phyloP scores from a whole-genome alignment of 1,140 invertebrate genomes.

The Rhynchophorus ferrugineus region DNA sequence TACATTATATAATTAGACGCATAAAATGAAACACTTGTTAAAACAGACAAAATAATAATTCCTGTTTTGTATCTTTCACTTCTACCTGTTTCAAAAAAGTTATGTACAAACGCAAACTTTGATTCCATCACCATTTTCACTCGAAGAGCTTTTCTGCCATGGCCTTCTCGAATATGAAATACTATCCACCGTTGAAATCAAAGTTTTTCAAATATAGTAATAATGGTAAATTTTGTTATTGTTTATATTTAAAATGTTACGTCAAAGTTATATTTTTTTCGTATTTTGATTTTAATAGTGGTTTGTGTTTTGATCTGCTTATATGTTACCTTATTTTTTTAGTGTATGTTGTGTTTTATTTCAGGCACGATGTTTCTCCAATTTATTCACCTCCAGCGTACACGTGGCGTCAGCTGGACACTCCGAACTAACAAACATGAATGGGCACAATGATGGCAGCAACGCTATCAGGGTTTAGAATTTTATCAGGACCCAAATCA shows the following conservation, averaged over 20 bases:
- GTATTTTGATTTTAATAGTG: not conserved
- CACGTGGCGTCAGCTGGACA: conserved; percentile 6
- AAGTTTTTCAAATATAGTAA: too few species aligned
- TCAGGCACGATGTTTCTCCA: conserved; percentile 15
- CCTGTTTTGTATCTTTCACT: too few species aligned
- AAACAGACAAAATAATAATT: too few species aligned
- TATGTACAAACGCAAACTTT: too few species aligned
- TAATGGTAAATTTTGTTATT: not conserved
- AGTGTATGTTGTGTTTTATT: not conserved
- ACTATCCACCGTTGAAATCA: too few species aligned
- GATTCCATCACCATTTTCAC: too few species aligned
- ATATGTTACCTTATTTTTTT: not conserved
- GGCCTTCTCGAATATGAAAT: too few species aligned
- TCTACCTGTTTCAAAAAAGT: too few species aligned
- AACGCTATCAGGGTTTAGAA: conserved; percentile 11
- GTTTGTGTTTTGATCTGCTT: not conserved
- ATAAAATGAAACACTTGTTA: too few species aligned
- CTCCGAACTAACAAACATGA: conserved; percentile 14
- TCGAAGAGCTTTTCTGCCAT: too few species aligned
- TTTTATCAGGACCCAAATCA: too few species aligned
- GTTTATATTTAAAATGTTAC: not conserved
- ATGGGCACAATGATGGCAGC: conserved; percentile 2
- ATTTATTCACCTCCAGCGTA: conserved; percentile 1
- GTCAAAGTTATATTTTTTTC: not conserved
- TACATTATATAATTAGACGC: too few species aligned